phyloP scores from a whole-genome alignment of 2,888 invertebrate species.

The Orthosia gracilis region DNA sequence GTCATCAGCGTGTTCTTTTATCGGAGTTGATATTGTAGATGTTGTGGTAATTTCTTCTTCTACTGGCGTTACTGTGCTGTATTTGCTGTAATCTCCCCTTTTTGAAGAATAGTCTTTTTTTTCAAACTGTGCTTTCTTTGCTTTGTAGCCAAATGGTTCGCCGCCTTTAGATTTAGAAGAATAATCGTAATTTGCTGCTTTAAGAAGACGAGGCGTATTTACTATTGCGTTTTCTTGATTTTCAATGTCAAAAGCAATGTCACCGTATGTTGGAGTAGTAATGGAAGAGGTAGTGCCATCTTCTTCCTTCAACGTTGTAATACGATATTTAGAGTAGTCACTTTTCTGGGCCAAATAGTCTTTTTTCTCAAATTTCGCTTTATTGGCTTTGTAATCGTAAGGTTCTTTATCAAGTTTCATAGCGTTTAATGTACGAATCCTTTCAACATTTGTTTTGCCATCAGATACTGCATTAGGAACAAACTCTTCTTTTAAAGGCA shows the following conservation, averaged over 20 bases:
- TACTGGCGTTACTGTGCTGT: slow-evolving; percentile 8
- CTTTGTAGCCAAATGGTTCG: slow-evolving; percentile 41
- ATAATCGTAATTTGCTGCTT: slow-evolving; percentile 40
- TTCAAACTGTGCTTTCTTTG: slow-evolving; percentile 33
- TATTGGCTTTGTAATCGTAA: background rate
- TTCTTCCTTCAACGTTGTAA: slow-evolving; percentile 5
- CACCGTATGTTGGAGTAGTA: background rate
- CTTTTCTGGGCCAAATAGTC: background rate
- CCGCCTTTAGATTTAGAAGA: slow-evolving; percentile 36
- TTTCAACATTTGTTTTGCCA: background rate
- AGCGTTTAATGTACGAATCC: background rate
- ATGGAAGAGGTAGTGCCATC: background rate
- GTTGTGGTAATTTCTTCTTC: slow-evolving; percentile 4
- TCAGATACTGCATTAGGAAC: background rate
- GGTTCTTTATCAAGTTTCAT: background rate
- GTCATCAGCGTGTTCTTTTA: background rate
- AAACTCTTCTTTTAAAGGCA: slow-evolving; percentile 13
- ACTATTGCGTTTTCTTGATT: background rate
- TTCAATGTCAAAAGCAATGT: slow-evolving; percentile 4
- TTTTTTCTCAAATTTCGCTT: slow-evolving; percentile 36
- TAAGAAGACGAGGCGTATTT: slow-evolving; percentile 24
- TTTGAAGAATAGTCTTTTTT: slow-evolving; percentile 42
- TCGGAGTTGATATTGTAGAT: background rate
- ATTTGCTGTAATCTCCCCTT: slow-evolving; percentile 38
- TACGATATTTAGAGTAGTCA: slow-evolving; percentile 18